Conservation (phyloP, 2,797 vertebrate species). For the Anguilla pacifica region DNA sequence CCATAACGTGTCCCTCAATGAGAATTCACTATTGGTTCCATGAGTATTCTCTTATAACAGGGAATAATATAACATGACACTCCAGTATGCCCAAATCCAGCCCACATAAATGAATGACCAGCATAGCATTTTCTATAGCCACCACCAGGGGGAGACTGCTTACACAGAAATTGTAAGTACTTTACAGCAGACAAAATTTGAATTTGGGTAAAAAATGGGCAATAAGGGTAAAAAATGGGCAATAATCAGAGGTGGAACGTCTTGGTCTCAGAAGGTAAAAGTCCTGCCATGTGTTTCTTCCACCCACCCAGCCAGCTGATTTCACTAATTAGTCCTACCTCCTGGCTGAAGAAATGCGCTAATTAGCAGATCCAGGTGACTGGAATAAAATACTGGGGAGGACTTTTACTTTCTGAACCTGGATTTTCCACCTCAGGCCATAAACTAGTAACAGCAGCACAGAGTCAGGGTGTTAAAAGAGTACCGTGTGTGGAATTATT, state of each 20-base stretch:
- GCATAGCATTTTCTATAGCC: neutral
- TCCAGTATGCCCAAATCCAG: neutral
- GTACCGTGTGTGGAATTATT: neutral
- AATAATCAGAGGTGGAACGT: neutral
- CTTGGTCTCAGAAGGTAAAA: too few species aligned
- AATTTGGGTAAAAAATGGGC: neutral
- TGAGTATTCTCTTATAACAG: neutral
- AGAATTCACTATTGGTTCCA: neutral
- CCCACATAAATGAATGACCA: neutral
- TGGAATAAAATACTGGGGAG: too few species aligned
- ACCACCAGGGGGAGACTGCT: neutral
- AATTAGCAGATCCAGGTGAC: too few species aligned
- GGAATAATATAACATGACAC: neutral
- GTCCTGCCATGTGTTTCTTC: too few species aligned
- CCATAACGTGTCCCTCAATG: neutral
- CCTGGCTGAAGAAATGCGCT: too few species aligned
- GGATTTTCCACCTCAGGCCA: too few species aligned
- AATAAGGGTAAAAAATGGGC: too few species aligned
- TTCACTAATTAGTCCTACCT: too few species aligned
- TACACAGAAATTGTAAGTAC: neutral
- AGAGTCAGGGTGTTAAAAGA: neutral
- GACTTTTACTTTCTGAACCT: too few species aligned
- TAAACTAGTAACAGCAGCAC: neutral
- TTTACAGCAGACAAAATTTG: neutral
- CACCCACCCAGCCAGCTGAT: too few species aligned